Evolutionary conservation across 2,113 vertebrate species (phyloP).

Genomic region (Alexandromys fortis): DNA sequence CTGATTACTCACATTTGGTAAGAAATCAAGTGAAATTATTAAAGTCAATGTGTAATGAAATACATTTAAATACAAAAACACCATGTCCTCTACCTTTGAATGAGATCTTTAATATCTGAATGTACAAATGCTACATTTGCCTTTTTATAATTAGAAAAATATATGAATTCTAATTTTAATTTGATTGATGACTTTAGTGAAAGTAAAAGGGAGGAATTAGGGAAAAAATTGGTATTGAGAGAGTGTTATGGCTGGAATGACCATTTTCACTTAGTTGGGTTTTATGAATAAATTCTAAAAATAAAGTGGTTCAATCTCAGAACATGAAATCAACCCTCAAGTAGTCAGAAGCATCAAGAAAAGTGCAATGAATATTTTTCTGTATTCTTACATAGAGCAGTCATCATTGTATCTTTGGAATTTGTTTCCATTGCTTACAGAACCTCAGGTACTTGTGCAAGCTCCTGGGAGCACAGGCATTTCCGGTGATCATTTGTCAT

Average conservation of each 20-base stretch:
- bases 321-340: background rate
- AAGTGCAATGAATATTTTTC: background rate
- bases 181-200: background rate
- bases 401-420: background rate
- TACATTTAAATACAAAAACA: constrained; percentile 53
- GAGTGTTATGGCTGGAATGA: background rate
- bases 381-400: background rate
- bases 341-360: background rate
- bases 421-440: background rate
- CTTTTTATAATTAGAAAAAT: constrained; percentile 1
- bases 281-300: background rate
- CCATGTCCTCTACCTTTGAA: constrained; percentile 29
- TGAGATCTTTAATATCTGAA: background rate
- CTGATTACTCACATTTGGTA: constrained; percentile 61
- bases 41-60: constrained; percentile 64
- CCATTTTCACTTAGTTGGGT: background rate
- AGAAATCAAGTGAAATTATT: constrained; percentile 76
- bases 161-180: background rate
- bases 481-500: background rate
- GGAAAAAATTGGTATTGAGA: background rate
- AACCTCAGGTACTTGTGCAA: background rate
- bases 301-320: background rate
- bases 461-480: background rate
- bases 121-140: constrained; percentile 21
- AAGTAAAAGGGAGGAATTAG: too few relatives aligned